A percentile compares a stretch with the other conserved stretches of the same genome.
Conservation (phyloP, 2,113 vertebrate genomes). For the Platycercus adscitus region DNA sequence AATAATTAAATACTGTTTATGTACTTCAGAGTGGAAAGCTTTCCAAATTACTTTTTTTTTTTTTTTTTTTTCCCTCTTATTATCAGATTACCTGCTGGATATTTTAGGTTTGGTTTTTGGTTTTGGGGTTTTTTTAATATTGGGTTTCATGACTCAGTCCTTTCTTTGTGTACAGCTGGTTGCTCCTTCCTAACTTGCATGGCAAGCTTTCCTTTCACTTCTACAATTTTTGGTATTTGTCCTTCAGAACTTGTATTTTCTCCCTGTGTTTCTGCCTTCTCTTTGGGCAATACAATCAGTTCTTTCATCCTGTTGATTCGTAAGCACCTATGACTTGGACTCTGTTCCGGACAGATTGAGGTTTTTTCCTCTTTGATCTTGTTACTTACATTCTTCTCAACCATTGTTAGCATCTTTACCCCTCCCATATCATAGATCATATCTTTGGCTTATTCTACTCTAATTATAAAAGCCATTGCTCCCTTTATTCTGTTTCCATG, state of each 20-base stretch:
- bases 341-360: neutral
- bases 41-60: neutral
- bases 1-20: conserved; percentile 15
- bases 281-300: neutral
- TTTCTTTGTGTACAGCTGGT: neutral
- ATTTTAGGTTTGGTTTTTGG: neutral
- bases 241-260: neutral
- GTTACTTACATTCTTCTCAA: neutral
- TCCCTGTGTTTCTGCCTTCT: neutral
- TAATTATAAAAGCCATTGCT: neutral
- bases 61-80: neutral
- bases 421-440: too few relatives aligned
- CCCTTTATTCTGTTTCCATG: neutral
- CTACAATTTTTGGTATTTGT: neutral
- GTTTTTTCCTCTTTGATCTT: neutral
- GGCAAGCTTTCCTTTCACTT: neutral
- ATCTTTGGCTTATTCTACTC: neutral
- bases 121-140: neutral
- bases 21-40: neutral
- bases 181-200: neutral
- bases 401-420: neutral
- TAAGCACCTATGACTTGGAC: neutral
- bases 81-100: neutral
- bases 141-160: neutral
- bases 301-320: neutral